phyloP scores from a whole-genome alignment of 2,113 vertebrate genomes.

The Oreochromis spilurus region DNA sequence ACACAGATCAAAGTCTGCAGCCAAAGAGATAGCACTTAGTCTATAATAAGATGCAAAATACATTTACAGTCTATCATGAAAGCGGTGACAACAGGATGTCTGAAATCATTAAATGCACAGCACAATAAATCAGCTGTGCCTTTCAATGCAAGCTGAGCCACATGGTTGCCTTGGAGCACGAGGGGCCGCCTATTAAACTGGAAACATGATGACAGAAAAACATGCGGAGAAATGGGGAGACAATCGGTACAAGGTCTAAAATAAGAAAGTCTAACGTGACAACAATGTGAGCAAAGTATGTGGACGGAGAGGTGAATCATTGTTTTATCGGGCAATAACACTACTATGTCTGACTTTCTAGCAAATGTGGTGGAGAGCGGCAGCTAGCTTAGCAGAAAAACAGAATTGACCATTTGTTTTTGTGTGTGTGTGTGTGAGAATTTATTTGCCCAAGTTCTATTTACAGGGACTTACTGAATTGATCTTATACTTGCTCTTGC shows the following conservation, averaged over 20 bases:
- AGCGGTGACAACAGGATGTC: constrained; percentile 30
- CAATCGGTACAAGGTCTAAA: not conserved
- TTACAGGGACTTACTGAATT: not conserved
- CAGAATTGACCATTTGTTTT: not conserved
- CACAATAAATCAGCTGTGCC: constrained; percentile 32
- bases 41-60: not conserved
- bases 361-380: not conserved
- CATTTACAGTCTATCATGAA: not conserved
- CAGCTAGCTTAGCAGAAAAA: not conserved
- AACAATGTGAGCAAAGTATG: not conserved
- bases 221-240: not conserved
- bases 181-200: not conserved
- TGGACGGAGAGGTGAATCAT: not conserved
- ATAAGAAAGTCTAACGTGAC: not conserved
- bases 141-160: constrained; percentile 45
- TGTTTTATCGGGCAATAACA: not conserved
- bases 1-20: not conserved
- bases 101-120: constrained; percentile 6
- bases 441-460: not conserved
- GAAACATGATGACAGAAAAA: constrained; percentile 19
- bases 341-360: not conserved
- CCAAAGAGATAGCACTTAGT: not conserved
- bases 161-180: constrained; percentile 10
- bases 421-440: not conserved
- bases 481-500: not conserved